phyloP scores from a whole-genome alignment of 2,113 vertebrate genomes.

The Prunella fulvescens region DNA sequence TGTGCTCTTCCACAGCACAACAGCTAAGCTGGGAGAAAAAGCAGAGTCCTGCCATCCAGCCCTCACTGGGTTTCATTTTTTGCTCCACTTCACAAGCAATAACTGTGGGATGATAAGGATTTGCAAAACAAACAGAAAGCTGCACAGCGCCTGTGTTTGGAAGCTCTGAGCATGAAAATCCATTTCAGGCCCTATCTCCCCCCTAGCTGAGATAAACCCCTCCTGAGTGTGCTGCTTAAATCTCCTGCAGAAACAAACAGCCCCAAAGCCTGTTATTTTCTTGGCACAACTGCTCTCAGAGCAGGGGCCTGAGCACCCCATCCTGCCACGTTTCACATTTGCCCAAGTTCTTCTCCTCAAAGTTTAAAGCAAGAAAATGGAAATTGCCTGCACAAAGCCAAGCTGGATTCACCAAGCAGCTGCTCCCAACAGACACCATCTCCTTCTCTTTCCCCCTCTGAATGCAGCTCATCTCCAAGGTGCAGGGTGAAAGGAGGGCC shows the following conservation, averaged over 20 bases:
- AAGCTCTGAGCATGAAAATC: constrained; percentile 71
- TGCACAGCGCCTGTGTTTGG: constrained; percentile 44
- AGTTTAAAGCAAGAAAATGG: not conserved
- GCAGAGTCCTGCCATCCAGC: not conserved
- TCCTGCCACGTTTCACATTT: not conserved
- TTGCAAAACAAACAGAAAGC: constrained; percentile 68
- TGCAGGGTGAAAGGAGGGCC: not conserved
- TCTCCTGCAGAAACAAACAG: constrained; percentile 49
- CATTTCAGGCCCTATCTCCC: constrained; percentile 63
- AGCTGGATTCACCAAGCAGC: accelerated
- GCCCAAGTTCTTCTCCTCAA: not conserved
- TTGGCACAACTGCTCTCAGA: constrained; percentile 41
- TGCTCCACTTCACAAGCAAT: constrained; percentile 64
- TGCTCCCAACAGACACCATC: not conserved
- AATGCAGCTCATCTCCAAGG: accelerated
- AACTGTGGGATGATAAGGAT: constrained; percentile 57
- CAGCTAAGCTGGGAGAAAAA: not conserved
- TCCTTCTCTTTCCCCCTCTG: accelerated
- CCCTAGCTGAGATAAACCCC: constrained; percentile 55
- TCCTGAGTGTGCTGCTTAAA: constrained; percentile 31
- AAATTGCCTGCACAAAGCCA: accelerated
- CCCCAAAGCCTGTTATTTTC: constrained; percentile 48
- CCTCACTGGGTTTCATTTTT: constrained; percentile 17
- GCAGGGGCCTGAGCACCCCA: not conserved
- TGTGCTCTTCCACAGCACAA: not conserved